A percentile compares a stretch with the other conserved stretches of the same genome.
Conservation (phyloP, 2,888 invertebrate species). For the Diaphora mendica region DNA sequence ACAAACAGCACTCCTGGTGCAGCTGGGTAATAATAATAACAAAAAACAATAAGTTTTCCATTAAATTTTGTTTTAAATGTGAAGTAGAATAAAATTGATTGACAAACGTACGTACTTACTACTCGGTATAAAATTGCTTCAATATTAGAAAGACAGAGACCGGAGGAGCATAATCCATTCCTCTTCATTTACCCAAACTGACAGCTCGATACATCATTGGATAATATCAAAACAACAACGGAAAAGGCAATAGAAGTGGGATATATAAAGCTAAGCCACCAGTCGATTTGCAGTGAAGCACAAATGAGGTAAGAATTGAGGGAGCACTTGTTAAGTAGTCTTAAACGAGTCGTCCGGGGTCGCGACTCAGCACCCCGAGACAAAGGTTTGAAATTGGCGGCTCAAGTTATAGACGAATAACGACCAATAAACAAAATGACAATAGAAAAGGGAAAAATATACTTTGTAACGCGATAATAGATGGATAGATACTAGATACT, state of each 20-base stretch:
- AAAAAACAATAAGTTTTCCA: too few species aligned
- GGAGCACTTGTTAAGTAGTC: conserved; percentile 66
- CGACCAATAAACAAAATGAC: conserved; percentile 1
- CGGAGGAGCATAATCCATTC: neutral
- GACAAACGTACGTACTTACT: neutral
- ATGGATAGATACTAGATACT: neutral
- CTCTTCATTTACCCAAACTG: conserved; percentile 5
- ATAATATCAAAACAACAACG: conserved; percentile 33
- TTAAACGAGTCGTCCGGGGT: conserved; percentile 68
- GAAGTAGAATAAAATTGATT: neutral
- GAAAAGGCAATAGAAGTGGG: conserved; percentile 33
- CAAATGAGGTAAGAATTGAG: conserved; percentile 54
- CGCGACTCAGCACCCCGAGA: conserved; percentile 51
- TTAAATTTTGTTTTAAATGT: too few species aligned
- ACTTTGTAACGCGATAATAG: neutral
- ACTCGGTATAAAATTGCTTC: neutral
- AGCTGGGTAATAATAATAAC: too few species aligned
- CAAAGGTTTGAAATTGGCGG: conserved; percentile 47
- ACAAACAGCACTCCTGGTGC: too few species aligned
- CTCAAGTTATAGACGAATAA: conserved; percentile 33
- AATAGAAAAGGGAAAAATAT: neutral
- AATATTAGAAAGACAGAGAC: neutral
- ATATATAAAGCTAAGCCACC: conserved; percentile 48
- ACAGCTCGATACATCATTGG: conserved; percentile 35
- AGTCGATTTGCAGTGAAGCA: conserved; percentile 49